Conservation (phyloP, 2,113 vertebrate species). For the Mormyrus lacerda region DNA sequence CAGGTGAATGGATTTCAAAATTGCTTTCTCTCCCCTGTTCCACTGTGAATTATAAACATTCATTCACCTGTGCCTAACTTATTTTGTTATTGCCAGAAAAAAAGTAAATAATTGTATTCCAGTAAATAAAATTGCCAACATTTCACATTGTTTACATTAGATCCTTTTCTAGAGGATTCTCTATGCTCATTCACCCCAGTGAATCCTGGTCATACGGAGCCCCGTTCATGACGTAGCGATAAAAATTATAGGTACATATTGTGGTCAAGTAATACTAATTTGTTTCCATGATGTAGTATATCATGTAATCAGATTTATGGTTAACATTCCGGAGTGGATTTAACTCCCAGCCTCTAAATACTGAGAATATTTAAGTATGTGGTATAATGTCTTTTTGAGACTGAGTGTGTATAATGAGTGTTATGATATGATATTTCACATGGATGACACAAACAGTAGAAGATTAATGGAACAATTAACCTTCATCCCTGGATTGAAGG, state of each 20-base stretch:
- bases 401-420: too few species aligned
- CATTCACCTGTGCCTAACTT: background rate
- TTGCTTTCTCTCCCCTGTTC: background rate
- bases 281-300: background rate
- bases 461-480: background rate
- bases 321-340: too few species aligned
- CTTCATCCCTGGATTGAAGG: background rate
- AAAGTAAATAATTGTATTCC: background rate
- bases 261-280: background rate
- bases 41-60: background rate
- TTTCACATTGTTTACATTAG: background rate
- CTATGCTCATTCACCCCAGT: background rate
- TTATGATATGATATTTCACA: too few species aligned
- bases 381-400: too few species aligned
- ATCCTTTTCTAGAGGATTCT: background rate
- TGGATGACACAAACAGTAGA: too few species aligned
- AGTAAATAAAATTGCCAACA: background rate
- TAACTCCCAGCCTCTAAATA: too few species aligned
- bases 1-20: background rate
- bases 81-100: background rate
- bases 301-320: too few species aligned
- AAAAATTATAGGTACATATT: background rate
- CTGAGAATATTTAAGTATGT: too few species aligned
- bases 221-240: background rate
- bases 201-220: background rate